Evolutionary conservation across 2,797 vertebrate species (phyloP).

Genomic region (Acrocephalus scirpaceus): DNA sequence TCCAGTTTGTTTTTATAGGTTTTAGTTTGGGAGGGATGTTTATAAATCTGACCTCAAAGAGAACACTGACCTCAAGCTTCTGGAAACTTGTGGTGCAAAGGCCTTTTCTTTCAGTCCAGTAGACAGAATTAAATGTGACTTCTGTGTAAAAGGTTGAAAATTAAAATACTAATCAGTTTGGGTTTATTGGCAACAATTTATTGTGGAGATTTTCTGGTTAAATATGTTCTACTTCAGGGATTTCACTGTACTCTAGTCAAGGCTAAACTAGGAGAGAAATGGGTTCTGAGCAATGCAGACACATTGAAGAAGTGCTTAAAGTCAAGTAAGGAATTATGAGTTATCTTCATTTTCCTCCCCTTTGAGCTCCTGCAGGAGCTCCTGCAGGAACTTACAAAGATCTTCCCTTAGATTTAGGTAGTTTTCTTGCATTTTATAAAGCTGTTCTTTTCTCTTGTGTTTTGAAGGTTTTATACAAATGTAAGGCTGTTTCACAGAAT

Average conservation of each 20-base stretch:
- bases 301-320: background rate
- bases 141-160: background rate
- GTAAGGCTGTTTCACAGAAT: background rate
- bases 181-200: background rate
- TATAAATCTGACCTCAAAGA: background rate
- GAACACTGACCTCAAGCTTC: background rate
- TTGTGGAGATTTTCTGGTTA: background rate
- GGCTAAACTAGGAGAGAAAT: background rate
- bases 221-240: background rate
- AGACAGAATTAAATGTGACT: background rate
- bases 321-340: background rate
- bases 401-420: background rate
- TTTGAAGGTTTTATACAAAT: background rate
- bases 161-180: background rate
- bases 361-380: background rate
- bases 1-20: background rate
- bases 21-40: background rate
- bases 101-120: background rate
- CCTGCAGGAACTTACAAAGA: background rate
- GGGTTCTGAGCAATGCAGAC: background rate
- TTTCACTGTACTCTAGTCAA: background rate
- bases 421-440: background rate
- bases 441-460: background rate
- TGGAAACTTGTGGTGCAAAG: background rate
- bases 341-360: background rate